Evolutionary conservation across 2,113 vertebrate species (phyloP).

Genomic region (Gobius niger): DNA sequence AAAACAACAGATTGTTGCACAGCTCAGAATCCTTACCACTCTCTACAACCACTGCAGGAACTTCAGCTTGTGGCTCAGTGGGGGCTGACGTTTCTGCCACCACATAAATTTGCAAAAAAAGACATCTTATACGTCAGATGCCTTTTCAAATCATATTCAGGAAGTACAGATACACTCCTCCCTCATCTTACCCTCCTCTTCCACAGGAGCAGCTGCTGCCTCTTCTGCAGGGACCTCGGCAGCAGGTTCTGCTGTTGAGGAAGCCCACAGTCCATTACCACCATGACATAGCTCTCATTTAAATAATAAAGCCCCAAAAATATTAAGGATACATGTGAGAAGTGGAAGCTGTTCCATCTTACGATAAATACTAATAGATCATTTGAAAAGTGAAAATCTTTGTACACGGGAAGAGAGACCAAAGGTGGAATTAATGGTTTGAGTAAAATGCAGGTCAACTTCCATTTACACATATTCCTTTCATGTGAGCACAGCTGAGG

Average conservation of each 20-base stretch:
- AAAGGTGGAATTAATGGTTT: background rate
- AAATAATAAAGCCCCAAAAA: background rate
- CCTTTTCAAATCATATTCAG: background rate
- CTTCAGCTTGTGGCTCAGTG: constrained; percentile 32
- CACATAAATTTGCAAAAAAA: background rate
- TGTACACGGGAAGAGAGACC: too few species aligned
- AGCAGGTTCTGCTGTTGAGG: background rate
- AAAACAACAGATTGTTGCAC: constrained; percentile 10
- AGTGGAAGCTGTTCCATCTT: background rate
- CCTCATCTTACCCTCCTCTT: constrained; percentile 4
- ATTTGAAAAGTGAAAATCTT: too few species aligned
- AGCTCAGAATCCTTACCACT: constrained; percentile 46
- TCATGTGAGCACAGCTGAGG: background rate
- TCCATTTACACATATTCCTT: background rate
- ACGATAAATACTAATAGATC: background rate
- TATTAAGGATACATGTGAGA: background rate
- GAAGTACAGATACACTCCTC: background rate
- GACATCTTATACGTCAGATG: background rate
- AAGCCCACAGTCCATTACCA: background rate
- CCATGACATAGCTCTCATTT: background rate
- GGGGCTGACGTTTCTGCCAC: constrained; percentile 34
- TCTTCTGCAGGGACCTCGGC: background rate
- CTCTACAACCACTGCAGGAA: constrained; percentile 38
- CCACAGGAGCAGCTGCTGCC: background rate
- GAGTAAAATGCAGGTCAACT: background rate